Evolutionary conservation across 2,888 invertebrate species (phyloP).

Genomic region (Helicoverpa assulta): DNA sequence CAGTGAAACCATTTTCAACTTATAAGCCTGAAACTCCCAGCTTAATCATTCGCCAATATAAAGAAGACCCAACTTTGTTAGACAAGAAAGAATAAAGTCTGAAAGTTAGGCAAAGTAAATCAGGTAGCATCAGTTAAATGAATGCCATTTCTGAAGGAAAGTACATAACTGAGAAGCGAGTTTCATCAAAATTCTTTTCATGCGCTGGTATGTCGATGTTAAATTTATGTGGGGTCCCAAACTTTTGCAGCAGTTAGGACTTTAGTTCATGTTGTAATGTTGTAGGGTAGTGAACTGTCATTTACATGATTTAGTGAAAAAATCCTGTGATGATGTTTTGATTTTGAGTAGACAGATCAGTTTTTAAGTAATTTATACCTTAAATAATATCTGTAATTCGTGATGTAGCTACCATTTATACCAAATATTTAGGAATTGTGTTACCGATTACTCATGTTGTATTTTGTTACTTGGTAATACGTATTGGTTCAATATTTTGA

Average conservation of each 20-base stretch:
- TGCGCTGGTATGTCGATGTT: slow-evolving; percentile 10
- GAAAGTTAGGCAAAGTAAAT: slow-evolving; percentile 29
- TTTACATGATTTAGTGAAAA: no score
- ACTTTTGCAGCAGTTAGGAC: slow-evolving; percentile 6
- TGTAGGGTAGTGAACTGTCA: no score
- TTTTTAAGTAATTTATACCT: no score
- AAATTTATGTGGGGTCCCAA: slow-evolving; percentile 26
- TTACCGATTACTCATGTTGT: no score
- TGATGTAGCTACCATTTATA: no score
- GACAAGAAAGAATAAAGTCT: slow-evolving; percentile 16
- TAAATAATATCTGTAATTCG: no score
- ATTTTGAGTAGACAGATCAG: no score
- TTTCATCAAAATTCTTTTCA: slow-evolving; percentile 46
- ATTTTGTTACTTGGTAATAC: no score
- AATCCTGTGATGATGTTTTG: no score
- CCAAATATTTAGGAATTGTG: no score
- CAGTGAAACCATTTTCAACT: background rate
- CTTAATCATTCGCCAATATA: slow-evolving; percentile 31
- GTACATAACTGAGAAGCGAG: slow-evolving; percentile 25
- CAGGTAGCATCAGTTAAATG: slow-evolving; percentile 35
- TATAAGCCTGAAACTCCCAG: background rate
- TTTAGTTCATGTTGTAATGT: no score
- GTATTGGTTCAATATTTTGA: no score
- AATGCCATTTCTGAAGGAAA: slow-evolving; percentile 49
- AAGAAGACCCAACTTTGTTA: slow-evolving; percentile 16